Percentiles rank a stretch among this genome's conserved stretches.
These are phyloP conservation scores for Andrena trimmerana DNA, from an alignment of 2,888 invertebrate genomes.

Conservation along the genomic window DNA sequence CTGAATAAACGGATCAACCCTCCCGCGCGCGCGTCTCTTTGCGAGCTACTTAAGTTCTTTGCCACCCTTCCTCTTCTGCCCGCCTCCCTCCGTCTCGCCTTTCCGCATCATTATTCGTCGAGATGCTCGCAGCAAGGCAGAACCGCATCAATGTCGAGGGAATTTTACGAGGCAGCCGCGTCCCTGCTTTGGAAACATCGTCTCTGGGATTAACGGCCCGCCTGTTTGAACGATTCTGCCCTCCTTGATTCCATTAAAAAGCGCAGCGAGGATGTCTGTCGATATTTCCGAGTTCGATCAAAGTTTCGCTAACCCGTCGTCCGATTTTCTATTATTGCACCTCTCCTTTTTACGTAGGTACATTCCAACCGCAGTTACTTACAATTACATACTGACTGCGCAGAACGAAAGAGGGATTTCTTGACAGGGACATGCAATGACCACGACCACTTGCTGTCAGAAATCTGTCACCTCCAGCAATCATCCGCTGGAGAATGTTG, in stretches of 20 bases:
- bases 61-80: conserved; percentile 13
- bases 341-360: too few relatives aligned
- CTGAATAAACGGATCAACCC: conserved; percentile 76
- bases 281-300: neutral
- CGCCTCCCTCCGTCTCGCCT: conserved; percentile 36
- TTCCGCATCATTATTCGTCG: conserved; percentile 65
- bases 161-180: conserved; percentile 15
- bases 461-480: neutral
- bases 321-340: too few relatives aligned
- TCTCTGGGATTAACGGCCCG: conserved; percentile 11
- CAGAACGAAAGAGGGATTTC: too few relatives aligned
- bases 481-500: neutral
- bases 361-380: too few relatives aligned
- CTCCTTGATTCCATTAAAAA: neutral
- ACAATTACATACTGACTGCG: too few relatives aligned
- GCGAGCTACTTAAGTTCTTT: conserved; percentile 67
- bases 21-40: conserved; percentile 50
- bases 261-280: neutral
- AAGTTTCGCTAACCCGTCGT: neutral
- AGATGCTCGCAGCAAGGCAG: conserved; percentile 24
- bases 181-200: conserved; percentile 13
- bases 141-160: conserved; percentile 48
- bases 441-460: neutral
- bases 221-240: conserved; percentile 9
- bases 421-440: too few relatives aligned